Conservation (phyloP, 1,140 invertebrate genomes). For the Calycopis cecrops region DNA sequence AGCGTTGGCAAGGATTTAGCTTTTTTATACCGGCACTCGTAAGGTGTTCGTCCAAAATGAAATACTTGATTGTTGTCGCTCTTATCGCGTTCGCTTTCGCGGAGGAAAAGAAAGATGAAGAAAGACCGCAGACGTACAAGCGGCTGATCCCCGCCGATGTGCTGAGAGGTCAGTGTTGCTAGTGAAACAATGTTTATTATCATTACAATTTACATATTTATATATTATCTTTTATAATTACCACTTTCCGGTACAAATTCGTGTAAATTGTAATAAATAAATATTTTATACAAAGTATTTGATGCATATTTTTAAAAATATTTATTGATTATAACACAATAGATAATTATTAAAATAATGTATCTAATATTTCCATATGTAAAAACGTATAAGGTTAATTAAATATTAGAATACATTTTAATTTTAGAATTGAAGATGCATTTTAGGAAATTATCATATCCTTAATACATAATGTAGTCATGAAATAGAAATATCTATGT, state of each 20-base stretch:
- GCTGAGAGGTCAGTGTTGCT: conserved; percentile 79
- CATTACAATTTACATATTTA: neutral
- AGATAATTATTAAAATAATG: too few species aligned
- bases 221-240: neutral
- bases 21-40: conserved; percentile 42
- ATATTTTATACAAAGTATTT: too few species aligned
- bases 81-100: conserved; percentile 75
- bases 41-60: conserved; percentile 57
- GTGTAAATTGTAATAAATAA: too few species aligned
- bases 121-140: conserved; percentile 80
- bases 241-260: neutral
- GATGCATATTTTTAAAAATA: too few species aligned
- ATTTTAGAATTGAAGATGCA: too few species aligned
- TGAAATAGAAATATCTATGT: too few species aligned
- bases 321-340: too few species aligned
- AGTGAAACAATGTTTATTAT: neutral
- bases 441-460: too few species aligned
- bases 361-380: too few species aligned
- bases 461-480: too few species aligned
- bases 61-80: conserved; percentile 70
- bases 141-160: conserved; percentile 90
- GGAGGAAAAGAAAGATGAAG: conserved; percentile 76
- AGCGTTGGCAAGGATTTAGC: conserved; percentile 27
- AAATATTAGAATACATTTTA: too few species aligned
- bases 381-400: neutral